Conservation (phyloP, 2,888 invertebrate genomes). For the Drosophila buzzatii region DNA sequence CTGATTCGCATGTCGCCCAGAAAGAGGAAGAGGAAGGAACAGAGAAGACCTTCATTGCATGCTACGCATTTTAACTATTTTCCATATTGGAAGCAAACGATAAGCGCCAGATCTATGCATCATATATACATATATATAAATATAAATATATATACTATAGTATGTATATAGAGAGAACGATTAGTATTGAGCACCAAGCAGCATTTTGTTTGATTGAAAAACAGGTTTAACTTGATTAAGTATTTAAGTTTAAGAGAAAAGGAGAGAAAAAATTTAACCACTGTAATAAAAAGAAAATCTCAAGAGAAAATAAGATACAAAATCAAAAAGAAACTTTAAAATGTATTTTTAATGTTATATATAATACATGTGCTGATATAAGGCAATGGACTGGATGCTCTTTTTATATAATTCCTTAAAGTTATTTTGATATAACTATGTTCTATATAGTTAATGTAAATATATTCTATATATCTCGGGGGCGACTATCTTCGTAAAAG, state of each 20-base stretch:
- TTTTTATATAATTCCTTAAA: too few relatives aligned
- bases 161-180: constrained; percentile 56
- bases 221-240: constrained; percentile 69
- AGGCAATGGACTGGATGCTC: too few relatives aligned
- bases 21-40: not conserved
- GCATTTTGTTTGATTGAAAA: constrained; percentile 73
- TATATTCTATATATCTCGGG: too few relatives aligned
- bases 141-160: constrained; percentile 13
- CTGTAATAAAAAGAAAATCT: constrained; percentile 48
- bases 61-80: constrained; percentile 55
- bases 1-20: constrained; percentile 53
- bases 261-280: constrained; percentile 26
- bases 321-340: constrained; percentile 4
- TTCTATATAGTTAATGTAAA: too few relatives aligned
- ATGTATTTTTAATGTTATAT: not conserved
- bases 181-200: constrained; percentile 75
- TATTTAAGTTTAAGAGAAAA: constrained; percentile 27
- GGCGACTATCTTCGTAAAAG: too few relatives aligned
- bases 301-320: constrained; percentile 36
- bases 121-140: constrained; percentile 18
- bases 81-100: constrained; percentile 71
- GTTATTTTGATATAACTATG: too few relatives aligned
- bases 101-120: constrained; percentile 37
- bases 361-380: too few relatives aligned
- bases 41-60: constrained; percentile 44